Conservation (phyloP, 2,113 vertebrate genomes). For the Prunella fulvescens region DNA sequence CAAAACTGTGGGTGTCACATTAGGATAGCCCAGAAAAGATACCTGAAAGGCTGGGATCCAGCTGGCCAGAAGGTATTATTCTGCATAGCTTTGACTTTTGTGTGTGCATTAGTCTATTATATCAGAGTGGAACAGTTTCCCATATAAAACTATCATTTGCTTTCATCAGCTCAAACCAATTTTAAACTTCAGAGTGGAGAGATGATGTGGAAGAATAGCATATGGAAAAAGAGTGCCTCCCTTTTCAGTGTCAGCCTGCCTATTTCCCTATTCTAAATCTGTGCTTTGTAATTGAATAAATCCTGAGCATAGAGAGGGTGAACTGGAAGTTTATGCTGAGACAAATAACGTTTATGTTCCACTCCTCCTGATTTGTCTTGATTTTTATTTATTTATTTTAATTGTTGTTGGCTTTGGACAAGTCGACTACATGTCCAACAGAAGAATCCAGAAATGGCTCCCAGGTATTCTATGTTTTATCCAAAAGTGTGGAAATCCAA, state of each 20-base stretch:
- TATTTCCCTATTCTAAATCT: neutral
- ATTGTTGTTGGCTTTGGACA: neutral
- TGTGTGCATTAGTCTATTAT: neutral
- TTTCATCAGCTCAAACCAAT: neutral
- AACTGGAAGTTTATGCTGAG: neutral
- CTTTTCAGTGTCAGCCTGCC: neutral
- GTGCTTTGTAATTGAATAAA: neutral
- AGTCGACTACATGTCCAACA: neutral
- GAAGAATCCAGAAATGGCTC: neutral
- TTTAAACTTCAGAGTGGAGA: neutral
- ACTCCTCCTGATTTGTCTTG: fast-evolving
- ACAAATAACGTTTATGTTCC: neutral
- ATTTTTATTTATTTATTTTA: neutral
- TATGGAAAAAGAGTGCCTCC: neutral
- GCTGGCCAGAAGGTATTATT: neutral
- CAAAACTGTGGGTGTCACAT: neutral
- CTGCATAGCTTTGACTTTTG: neutral
- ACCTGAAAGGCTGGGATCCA: neutral
- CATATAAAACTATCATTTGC: neutral
- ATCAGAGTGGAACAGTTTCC: neutral
- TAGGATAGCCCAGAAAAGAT: neutral
- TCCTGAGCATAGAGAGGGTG: neutral
- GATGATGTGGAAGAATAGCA: neutral
- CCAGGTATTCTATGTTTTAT: neutral
- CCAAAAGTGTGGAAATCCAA: neutral